A percentile compares a stretch with the other conserved stretches of the same genome.
Conservation (phyloP, 1,140 invertebrate species). For the Zaprionus gabonicus region DNA sequence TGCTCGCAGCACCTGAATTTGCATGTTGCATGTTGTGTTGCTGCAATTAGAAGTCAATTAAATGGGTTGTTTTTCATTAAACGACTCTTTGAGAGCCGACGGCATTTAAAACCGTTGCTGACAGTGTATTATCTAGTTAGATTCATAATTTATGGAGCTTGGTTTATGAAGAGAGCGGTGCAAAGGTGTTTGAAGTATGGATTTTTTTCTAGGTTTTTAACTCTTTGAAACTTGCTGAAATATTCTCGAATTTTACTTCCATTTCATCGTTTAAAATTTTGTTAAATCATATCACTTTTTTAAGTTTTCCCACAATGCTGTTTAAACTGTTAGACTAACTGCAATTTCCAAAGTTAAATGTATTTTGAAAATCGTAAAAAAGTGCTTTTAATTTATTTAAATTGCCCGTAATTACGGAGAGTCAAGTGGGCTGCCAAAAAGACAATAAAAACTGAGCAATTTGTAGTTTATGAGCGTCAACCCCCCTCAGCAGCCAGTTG, state of each 20-base stretch:
- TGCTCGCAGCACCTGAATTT: constrained; percentile 36
- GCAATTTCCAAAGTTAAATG: background rate
- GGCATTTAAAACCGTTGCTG: constrained; percentile 1
- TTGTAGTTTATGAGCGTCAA: constrained; percentile 28
- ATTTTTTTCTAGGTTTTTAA: background rate
- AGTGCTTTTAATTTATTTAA: constrained; percentile 70
- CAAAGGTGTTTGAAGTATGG: background rate
- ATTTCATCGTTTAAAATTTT: background rate
- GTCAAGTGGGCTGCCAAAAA: constrained; percentile 61
- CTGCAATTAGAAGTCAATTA: constrained; percentile 63
- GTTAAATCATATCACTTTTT: background rate
- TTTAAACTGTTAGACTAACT: background rate
- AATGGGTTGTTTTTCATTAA: constrained; percentile 37
- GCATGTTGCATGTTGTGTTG: constrained; percentile 43
- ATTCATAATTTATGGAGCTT: constrained; percentile 10
- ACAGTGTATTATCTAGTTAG: constrained; percentile 8
- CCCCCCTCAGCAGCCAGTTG: constrained; percentile 12
- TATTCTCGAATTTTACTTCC: no score
- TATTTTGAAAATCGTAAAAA: constrained; percentile 19
- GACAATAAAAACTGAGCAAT: constrained; percentile 35
- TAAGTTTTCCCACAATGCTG: background rate
- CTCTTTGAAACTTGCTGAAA: no score
- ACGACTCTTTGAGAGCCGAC: background rate
- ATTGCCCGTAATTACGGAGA: constrained; percentile 67
- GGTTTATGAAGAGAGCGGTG: background rate